A percentile compares a stretch with the other conserved stretches of the same genome.
Evolutionary conservation across 2,797 vertebrate genomes (phyloP).

Genomic region (Microctenopoma stevenorrisi): DNA sequence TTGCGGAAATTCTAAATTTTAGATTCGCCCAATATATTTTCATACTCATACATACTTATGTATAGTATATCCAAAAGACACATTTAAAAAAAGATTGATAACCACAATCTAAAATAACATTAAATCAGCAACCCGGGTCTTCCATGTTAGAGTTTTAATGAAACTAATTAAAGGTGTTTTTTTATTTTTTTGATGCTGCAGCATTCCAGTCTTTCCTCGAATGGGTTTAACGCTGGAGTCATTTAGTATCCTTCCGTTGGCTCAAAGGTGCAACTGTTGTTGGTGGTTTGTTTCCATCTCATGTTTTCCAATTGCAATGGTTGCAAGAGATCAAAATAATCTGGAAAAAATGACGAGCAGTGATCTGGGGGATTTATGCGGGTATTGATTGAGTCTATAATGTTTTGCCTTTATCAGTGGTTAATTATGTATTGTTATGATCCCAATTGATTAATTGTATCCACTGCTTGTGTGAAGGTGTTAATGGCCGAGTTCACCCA

Average conservation of each 20-base stretch:
- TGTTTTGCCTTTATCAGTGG: slow-evolving; percentile 29
- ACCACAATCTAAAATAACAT: slow-evolving; percentile 35
- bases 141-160: slow-evolving; percentile 34
- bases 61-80: slow-evolving; percentile 51
- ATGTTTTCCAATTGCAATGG: neutral
- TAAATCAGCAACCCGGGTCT: slow-evolving; percentile 25
- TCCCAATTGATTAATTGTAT: slow-evolving; percentile 11
- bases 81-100: slow-evolving; percentile 61
- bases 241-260: slow-evolving; percentile 1
- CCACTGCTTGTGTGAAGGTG: neutral
- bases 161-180: slow-evolving; percentile 7
- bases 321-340: neutral
- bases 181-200: slow-evolving; percentile 8
- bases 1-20: slow-evolving; percentile 30
- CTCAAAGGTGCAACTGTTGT: slow-evolving; percentile 9
- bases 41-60: slow-evolving; percentile 63
- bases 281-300: neutral
- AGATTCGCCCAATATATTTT: slow-evolving; percentile 68
- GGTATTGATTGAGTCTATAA: slow-evolving; percentile 12
- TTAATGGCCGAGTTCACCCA: slow-evolving; percentile 30
- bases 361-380: slow-evolving; percentile 20
- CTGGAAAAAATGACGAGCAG: neutral
- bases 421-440: slow-evolving; percentile 27
- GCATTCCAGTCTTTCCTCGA: slow-evolving; percentile 22
- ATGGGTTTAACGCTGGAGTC: slow-evolving; percentile 25